phyloP scores from a whole-genome alignment of 2,888 invertebrate species.

The Galerucella calmariensis region DNA sequence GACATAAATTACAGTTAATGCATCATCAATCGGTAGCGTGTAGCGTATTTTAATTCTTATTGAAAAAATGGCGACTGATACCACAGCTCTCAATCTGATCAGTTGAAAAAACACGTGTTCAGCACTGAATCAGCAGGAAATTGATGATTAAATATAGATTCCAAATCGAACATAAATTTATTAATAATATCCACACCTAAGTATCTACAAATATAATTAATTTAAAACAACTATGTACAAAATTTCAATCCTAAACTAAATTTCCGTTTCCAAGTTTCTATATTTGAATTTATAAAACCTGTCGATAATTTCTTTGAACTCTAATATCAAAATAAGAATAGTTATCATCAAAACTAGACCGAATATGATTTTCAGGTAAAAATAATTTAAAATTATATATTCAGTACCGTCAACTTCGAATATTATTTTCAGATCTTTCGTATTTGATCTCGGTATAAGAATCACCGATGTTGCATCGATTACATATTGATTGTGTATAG shows the following conservation, averaged over 20 bases:
- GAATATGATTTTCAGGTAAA: slow-evolving; percentile 46
- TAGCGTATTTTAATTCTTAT: no score
- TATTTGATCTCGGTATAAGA: slow-evolving; percentile 23
- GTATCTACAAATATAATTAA: no score
- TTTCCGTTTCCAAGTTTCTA: slow-evolving; percentile 5
- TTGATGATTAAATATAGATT: no score
- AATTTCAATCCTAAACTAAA: not conserved
- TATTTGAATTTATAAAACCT: slow-evolving; percentile 24
- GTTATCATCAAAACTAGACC: slow-evolving; percentile 36
- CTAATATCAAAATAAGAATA: slow-evolving; percentile 40
- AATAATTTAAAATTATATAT: slow-evolving; percentile 48
- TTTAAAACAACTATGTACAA: not conserved
- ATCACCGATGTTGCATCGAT: slow-evolving; percentile 30
- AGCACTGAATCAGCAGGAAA: no score
- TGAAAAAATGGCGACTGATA: no score
- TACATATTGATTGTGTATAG: slow-evolving; percentile 18
- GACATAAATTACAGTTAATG: no score
- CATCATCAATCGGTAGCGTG: no score
- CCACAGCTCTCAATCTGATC: no score
- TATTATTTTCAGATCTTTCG: slow-evolving; percentile 29
- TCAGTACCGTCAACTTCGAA: slow-evolving; percentile 38
- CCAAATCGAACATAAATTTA: no score
- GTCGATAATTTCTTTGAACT: slow-evolving; percentile 42
- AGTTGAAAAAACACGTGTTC: no score
- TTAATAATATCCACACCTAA: not conserved